Evolutionary conservation across 2,113 vertebrate genomes (phyloP).

Genomic region (Sapajus apella): DNA sequence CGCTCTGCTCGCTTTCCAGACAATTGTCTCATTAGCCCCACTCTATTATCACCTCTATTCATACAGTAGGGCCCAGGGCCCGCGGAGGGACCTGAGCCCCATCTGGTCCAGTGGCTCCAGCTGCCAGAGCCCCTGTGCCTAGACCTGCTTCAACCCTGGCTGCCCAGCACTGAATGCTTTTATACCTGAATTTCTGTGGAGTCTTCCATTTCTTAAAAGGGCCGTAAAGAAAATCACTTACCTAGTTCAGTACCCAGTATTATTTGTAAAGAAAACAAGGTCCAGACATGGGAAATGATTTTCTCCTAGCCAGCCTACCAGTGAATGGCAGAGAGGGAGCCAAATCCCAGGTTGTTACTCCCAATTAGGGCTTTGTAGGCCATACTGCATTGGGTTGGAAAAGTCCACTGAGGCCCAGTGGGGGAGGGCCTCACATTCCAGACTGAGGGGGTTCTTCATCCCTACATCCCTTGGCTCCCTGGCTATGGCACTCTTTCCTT

Average conservation of each 20-base stretch:
- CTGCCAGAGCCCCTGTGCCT: not conserved
- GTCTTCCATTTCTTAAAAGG: not conserved
- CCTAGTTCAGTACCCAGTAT: not conserved
- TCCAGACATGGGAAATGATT: not conserved
- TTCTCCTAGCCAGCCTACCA: not conserved
- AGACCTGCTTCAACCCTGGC: not conserved
- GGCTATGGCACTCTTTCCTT: not conserved
- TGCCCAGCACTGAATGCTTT: not conserved
- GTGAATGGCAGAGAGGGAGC: not conserved
- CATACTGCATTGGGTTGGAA: not conserved
- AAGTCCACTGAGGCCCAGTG: not conserved
- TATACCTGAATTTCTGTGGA: not conserved
- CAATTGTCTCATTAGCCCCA: rapidly evolving
- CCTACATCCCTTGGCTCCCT: not conserved
- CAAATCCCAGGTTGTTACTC: not conserved
- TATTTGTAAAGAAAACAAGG: not conserved
- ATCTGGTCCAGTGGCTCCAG: not conserved
- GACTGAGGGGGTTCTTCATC: not conserved
- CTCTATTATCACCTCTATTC: not conserved
- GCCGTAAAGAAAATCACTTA: not conserved
- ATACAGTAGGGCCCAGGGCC: not conserved
- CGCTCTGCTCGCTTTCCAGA: not conserved
- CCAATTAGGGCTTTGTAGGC: not conserved
- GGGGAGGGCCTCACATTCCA: not conserved
- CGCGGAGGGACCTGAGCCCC: not conserved